Percentiles rank a stretch among this genome's conserved stretches.
Conservation (phyloP, 2,888 invertebrate species). For the Panorpa germanica region DNA sequence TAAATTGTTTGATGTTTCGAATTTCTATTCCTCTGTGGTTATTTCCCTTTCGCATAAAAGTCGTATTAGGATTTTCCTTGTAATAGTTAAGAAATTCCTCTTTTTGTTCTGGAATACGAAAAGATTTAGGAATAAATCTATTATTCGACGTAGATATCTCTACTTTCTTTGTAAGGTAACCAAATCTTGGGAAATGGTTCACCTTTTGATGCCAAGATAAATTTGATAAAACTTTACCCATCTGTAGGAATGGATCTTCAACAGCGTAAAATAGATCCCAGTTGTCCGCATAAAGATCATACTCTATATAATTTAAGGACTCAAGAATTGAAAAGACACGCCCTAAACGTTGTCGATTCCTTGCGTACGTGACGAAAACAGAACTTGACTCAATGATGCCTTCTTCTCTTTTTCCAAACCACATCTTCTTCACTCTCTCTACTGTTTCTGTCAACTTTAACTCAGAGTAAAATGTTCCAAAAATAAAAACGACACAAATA, state of each 20-base stretch:
- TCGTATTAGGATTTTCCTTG: conserved; percentile 38
- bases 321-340: too few species aligned
- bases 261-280: conserved; percentile 92
- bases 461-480: too few species aligned
- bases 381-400: too few species aligned
- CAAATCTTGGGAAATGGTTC: conserved; percentile 90
- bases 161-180: conserved; percentile 83
- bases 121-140: conserved; percentile 71
- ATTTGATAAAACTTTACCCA: conserved; percentile 26
- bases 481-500: too few species aligned
- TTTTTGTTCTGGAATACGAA: conserved; percentile 63
- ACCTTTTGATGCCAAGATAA: conserved; percentile 59
- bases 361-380: too few species aligned
- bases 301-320: too few species aligned
- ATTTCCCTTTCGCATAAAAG: conserved; percentile 90
- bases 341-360: too few species aligned
- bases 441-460: too few species aligned
- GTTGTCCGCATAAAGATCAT: too few species aligned
- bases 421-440: too few species aligned
- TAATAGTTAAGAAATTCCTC: conserved; percentile 49
- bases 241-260: conserved; percentile 60
- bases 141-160: conserved; percentile 62
- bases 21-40: conserved; percentile 77
- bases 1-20: conserved; percentile 44
- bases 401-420: too few species aligned